Percentiles rank a stretch among this genome's conserved stretches.
These are phyloP conservation scores for Bubo blakistoni DNA, from an alignment of 2,113 vertebrate species.

Conservation along the genomic window DNA sequence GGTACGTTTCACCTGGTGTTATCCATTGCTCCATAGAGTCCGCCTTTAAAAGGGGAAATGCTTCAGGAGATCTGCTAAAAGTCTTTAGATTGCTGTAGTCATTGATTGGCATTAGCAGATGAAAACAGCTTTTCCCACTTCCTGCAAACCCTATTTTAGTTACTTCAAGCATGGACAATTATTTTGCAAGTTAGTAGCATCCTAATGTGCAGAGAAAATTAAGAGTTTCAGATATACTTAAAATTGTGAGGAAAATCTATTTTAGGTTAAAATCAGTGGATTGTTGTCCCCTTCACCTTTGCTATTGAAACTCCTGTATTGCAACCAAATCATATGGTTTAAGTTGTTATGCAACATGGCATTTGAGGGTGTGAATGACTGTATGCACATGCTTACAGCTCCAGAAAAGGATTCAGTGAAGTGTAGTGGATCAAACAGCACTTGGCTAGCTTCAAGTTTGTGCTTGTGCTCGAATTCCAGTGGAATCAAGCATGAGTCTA, in stretches of 20 bases:
- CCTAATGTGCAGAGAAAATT: background rate
- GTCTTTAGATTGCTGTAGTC: background rate
- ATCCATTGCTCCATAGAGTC: background rate
- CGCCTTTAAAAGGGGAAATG: background rate
- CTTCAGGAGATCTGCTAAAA: background rate
- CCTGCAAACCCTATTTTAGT: background rate
- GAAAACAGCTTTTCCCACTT: background rate
- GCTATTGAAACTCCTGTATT: background rate
- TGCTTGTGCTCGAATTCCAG: background rate
- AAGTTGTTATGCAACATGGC: background rate
- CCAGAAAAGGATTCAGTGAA: background rate
- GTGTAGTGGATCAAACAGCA: background rate
- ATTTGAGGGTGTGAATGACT: background rate
- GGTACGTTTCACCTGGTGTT: background rate
- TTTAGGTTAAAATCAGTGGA: background rate
- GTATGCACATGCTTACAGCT: background rate
- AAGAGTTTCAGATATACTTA: background rate
- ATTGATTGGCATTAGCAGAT: background rate
- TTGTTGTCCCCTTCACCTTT: background rate
- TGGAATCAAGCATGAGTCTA: background rate
- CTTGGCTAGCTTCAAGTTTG: background rate
- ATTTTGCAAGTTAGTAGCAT: background rate
- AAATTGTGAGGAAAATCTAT: background rate
- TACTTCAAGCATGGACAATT: background rate
- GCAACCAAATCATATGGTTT: background rate